Conservation (phyloP, 2,888 invertebrate genomes). For the Macrosiphum euphorbiae region DNA sequence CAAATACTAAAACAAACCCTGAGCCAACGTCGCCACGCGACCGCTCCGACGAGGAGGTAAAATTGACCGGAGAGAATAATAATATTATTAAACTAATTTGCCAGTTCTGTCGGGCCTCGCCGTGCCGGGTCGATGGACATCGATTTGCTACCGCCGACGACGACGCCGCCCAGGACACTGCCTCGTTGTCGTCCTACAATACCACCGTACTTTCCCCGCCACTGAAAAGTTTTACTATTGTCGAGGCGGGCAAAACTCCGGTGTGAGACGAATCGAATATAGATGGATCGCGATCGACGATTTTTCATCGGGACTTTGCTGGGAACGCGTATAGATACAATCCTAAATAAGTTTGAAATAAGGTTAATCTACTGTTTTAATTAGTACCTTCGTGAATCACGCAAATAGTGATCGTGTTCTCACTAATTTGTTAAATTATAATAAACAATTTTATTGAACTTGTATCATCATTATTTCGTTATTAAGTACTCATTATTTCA, state of each 20-base stretch:
- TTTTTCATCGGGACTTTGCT: background rate
- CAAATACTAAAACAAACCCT: background rate
- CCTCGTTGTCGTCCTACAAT: background rate
- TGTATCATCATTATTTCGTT: background rate
- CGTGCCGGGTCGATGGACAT: slow-evolving; percentile 43
- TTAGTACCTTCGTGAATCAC: background rate
- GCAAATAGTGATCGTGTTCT: background rate
- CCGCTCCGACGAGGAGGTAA: background rate
- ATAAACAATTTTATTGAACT: background rate
- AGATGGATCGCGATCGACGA: background rate
- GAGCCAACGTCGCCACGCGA: background rate
- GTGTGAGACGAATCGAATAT: background rate
- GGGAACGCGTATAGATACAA: background rate
- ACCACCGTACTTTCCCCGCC: background rate
- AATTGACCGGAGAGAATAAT: background rate
- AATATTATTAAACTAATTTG: slow-evolving; percentile 24
- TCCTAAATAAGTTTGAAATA: background rate
- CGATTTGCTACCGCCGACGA: background rate
- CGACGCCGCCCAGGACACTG: background rate
- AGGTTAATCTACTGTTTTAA: background rate
- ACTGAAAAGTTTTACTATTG: background rate
- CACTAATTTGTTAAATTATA: background rate
- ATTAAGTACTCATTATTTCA: background rate
- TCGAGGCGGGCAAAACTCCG: background rate
- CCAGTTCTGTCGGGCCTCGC: background rate